Base-by-base conservation (phyloP, 2,113 vertebrate species). In the Anhinga anhinga region DNA sequence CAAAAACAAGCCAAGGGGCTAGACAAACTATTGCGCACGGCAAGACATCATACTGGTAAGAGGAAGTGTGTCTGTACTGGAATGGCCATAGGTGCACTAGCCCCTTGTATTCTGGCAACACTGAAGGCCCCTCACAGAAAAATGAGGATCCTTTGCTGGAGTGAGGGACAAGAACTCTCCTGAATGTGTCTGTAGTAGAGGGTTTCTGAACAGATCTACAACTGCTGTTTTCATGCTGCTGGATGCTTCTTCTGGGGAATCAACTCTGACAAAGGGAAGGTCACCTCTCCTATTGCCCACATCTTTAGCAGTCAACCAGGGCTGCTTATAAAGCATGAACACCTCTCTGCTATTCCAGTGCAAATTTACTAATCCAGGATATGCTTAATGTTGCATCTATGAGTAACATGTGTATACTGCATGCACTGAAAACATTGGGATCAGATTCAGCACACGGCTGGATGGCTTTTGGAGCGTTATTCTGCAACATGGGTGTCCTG, bases 71-170 rank as follows among this genome's bases (percentile, higher is more conserved):
- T 62, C 67, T 74, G 50, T 11, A 22, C 40, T 45, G 59, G 13
- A 74, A 76, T 10, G 15, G 71, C 20, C 29, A 70, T 7, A 59
- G 16, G 11, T 47, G 14, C 32, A 30, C 9, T 55, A 71, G 9
- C 1, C 4, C 5, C 13, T 50, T 63, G 13, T 47, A n/a, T 71
- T 67, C 22, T 67, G 66, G 5, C 6, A 71, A 59, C 11, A 61
- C 2, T 15, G 1, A 61, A 74, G 9, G 2, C 5, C 18, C 2
- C 16, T 53, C 26, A 56, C 15, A 44, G 21, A 0, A 7, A 91
- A 77, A 73, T 18, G 4, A 42, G 5, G 9, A 89, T 22, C 22
- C 10, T 7, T 70, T 91, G 15, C 22, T n/a, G 20, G 29, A 85
- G 7, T 3, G 9, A 74, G 11, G 18, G 17, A 18, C 7, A 49